These are phyloP conservation scores for Ophraella communa DNA, from an alignment of 2,888 invertebrate species.

Conservation along the genomic window DNA sequence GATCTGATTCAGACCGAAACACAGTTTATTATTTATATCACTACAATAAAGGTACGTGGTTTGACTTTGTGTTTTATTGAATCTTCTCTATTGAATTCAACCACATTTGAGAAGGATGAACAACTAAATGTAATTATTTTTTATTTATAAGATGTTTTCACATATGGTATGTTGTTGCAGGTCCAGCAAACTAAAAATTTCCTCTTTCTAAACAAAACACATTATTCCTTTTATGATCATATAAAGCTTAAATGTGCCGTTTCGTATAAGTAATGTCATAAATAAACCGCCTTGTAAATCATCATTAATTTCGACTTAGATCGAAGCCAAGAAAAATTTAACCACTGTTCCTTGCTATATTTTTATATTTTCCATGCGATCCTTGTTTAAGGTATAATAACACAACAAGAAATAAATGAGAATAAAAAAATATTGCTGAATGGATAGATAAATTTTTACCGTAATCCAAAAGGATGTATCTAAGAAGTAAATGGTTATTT, in stretches of 20 bases:
- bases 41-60: too few relatives aligned
- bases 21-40: too few relatives aligned
- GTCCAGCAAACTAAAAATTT: neutral
- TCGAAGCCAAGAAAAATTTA: slow-evolving; percentile 3
- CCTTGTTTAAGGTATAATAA: slow-evolving; percentile 11
- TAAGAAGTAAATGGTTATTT: slow-evolving; percentile 9
- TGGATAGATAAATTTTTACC: slow-evolving; percentile 13
- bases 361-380: slow-evolving; percentile 12
- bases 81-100: too few relatives aligned
- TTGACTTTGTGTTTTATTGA: too few relatives aligned
- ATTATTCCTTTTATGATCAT: neutral
- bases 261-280: neutral
- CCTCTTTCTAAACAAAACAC: neutral
- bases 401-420: slow-evolving; percentile 12
- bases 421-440: slow-evolving; percentile 13
- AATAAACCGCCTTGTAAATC: neutral
- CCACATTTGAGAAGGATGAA: too few relatives aligned
- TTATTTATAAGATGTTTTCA: too few relatives aligned
- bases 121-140: too few relatives aligned
- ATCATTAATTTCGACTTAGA: slow-evolving; percentile 7
- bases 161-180: neutral
- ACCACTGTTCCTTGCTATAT: slow-evolving; percentile 8
- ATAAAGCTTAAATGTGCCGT: neutral
- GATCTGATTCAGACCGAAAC: too few relatives aligned
- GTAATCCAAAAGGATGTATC: slow-evolving; percentile 9